Percentiles rank a stretch among this genome's conserved stretches.
phyloP scores from a whole-genome alignment of 2,113 vertebrate species.

The Heterotis niloticus region DNA sequence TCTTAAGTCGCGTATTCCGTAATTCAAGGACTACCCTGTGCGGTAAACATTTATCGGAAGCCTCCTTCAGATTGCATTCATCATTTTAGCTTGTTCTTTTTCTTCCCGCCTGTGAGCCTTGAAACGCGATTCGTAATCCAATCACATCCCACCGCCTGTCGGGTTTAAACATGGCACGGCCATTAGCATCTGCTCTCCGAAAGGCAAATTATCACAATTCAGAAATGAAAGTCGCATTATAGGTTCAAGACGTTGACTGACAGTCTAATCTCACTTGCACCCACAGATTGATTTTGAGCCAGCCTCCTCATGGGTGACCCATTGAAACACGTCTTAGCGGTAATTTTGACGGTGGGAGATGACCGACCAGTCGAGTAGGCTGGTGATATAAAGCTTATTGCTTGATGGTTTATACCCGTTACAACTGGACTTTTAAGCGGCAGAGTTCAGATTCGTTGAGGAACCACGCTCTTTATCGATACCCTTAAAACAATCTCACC shows the following conservation, averaged over 20 bases:
- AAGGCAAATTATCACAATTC: slow-evolving; percentile 17
- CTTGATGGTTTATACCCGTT: neutral
- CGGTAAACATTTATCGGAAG: too few relatives aligned
- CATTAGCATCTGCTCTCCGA: slow-evolving; percentile 15
- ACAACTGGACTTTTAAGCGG: neutral
- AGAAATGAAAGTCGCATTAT: slow-evolving; percentile 5
- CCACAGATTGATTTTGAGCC: neutral
- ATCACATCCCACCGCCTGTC: slow-evolving; percentile 11
- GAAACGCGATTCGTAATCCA: neutral
- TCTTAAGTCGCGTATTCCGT: too few relatives aligned
- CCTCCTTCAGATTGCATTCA: too few relatives aligned
- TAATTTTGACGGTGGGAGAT: neutral
- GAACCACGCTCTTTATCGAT: neutral
- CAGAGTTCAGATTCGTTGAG: neutral
- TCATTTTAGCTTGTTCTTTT: too few relatives aligned
- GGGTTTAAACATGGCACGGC: neutral
- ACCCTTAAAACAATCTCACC: neutral
- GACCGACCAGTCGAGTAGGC: neutral
- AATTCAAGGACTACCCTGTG: too few relatives aligned
- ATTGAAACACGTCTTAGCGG: too few relatives aligned
- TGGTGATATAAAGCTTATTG: neutral
- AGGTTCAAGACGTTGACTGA: slow-evolving; percentile 13
- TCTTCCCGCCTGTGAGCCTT: too few relatives aligned
- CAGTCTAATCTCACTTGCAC: neutral
- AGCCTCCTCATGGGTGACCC: neutral